Evolutionary conservation across 2,888 invertebrate genomes (phyloP).

Genomic region (Pteria penguin): DNA sequence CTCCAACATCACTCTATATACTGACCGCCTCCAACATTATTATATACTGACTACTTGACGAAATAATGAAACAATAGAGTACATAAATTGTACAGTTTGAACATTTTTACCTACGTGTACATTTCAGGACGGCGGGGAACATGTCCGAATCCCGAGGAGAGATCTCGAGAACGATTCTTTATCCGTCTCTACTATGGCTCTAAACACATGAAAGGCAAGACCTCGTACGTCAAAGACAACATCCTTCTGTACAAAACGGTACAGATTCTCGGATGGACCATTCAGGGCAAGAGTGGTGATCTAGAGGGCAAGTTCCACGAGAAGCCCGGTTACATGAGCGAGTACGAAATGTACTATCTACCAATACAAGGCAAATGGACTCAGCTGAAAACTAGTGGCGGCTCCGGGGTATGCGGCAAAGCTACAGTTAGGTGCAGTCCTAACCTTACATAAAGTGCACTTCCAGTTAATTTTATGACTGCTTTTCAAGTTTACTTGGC

Average conservation of each 20-base stretch:
- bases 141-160: not conserved
- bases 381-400: not conserved
- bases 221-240: not conserved
- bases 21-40: too few species aligned
- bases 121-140: too few species aligned
- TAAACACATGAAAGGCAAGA: not conserved
- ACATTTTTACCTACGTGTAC: too few species aligned
- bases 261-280: not conserved
- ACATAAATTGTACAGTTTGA: too few species aligned
- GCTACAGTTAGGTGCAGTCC: too few species aligned
- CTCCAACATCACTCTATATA: too few species aligned
- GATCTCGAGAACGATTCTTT: not conserved
- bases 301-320: not conserved
- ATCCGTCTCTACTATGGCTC: not conserved
- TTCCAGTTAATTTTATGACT: too few species aligned
- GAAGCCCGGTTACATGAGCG: not conserved
- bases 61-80: too few species aligned
- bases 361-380: not conserved
- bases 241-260: not conserved
- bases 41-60: too few species aligned
- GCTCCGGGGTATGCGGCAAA: too few species aligned
- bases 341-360: not conserved
- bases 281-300: not conserved
- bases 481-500: too few species aligned
- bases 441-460: too few species aligned